These are phyloP conservation scores for Tangara arthus DNA, from an alignment of 2,797 vertebrate genomes.

Conservation along the genomic window DNA sequence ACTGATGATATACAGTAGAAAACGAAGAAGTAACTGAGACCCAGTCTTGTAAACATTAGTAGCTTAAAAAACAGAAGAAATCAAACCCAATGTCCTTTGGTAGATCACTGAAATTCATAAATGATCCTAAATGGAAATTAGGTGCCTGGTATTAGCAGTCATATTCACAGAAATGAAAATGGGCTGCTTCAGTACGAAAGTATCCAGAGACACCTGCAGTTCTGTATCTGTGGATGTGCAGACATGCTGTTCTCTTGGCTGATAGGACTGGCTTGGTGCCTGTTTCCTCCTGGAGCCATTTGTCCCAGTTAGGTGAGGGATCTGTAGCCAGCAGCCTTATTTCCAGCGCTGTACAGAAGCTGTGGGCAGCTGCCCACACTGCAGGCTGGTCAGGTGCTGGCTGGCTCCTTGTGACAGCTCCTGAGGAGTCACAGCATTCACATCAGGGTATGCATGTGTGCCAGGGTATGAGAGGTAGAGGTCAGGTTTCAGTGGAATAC, in stretches of 20 bases:
- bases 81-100: neutral
- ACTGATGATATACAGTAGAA: neutral
- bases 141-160: neutral
- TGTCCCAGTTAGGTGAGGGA: neutral
- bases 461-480: neutral
- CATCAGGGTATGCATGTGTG: neutral
- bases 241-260: neutral
- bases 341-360: neutral
- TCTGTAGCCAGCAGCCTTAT: neutral
- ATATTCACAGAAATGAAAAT: neutral
- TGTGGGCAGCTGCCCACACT: neutral
- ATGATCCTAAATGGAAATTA: neutral
- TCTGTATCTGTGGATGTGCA: neutral
- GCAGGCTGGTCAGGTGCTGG: neutral
- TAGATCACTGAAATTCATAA: neutral
- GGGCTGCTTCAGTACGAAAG: neutral
- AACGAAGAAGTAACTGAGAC: neutral
- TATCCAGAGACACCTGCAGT: neutral
- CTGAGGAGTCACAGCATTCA: neutral
- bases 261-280: neutral
- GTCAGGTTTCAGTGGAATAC: neutral
- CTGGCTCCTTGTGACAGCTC: neutral
- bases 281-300: neutral
- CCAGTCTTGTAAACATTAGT: neutral
- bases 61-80: neutral